Percentiles rank a stretch among this genome's conserved stretches.
Conservation (phyloP, 2,797 vertebrate genomes). For the Chaetodon trifasciatus region DNA sequence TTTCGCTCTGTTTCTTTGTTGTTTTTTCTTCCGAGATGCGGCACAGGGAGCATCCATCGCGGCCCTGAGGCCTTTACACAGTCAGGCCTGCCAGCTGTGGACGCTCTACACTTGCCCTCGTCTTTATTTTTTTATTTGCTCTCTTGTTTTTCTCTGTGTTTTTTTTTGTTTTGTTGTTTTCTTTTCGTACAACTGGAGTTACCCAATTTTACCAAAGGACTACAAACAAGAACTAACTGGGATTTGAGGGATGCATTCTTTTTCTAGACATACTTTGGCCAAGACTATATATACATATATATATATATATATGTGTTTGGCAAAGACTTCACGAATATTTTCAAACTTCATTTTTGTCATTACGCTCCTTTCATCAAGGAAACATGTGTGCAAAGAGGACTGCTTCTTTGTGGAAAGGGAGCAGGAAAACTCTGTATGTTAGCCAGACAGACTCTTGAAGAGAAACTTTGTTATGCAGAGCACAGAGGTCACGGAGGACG, state of each 20-base stretch:
- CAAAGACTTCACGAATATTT: background rate
- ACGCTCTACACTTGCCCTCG: conserved; percentile 34
- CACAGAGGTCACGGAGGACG: conserved; percentile 33
- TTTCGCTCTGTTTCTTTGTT: conserved; percentile 36
- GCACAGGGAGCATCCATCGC: conserved; percentile 46
- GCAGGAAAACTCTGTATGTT: conserved; percentile 14
- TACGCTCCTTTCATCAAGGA: background rate
- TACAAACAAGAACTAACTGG: conserved; percentile 48
- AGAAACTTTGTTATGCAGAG: conserved; percentile 40
- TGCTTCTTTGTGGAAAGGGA: conserved; percentile 1
- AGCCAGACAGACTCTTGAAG: conserved; percentile 18
- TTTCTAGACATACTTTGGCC: background rate
- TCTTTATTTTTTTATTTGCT: conserved; percentile 55
- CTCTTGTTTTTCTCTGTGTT: conserved; percentile 28
- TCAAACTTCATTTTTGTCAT: background rate
- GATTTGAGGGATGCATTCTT: conserved; percentile 15
- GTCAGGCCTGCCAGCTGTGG: conserved; percentile 49
- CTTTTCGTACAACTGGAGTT: conserved; percentile 30
- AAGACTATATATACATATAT: background rate
- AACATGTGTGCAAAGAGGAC: background rate
- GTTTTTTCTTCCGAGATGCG: conserved; percentile 45
- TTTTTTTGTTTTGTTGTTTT: conserved; percentile 13
- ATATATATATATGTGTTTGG: background rate
- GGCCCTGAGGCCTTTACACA: conserved; percentile 47
- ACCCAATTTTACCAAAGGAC: conserved; percentile 42